Base-by-base conservation (phyloP, 2,888 invertebrate species). In the Himalopsyche anomala region DNA sequence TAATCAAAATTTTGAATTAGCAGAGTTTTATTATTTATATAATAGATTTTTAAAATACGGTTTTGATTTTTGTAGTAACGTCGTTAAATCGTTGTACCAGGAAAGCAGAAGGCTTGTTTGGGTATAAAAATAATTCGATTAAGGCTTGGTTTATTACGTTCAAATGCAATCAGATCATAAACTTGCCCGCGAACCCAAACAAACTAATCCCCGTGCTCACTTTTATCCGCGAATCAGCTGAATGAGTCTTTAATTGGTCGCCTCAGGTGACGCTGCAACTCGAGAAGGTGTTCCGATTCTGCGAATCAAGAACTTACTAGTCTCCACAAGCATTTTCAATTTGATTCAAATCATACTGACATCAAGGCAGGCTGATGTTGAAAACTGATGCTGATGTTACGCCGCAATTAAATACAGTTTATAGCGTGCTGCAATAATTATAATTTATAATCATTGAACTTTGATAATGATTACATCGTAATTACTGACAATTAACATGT, bases 231-330 rank as follows among this genome's bases (percentile, higher is more conserved):
- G 74, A 74, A 74, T 74, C 74, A 36, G 28, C 8, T 74, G 74
- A 74, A 74, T 74, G 74, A 36, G 74, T 74, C 74, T 74, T 74
- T 74, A 74, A 74, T 74, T 74, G 74, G 74, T 74, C 36, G 74
- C 74, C 74, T 36, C 12, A 36, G 74, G 74, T 74, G 74, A 74
- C 74, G 19, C 74, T 36, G 38, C 74, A 36, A 36, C 15, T 12
- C 36, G 15, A 36, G 74, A 36, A 74, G 74, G 74, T 74, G 36
- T 74, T 74, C 11, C 38, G 38, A 74, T 74, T 74, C 74, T 74
- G 38, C 15, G 74, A 74, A 74, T 74, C 12, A 38, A 74, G 74
- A 36, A 15, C 62, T 62, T 28, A 28, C 28, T 28, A n/a, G n/a
- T n/a, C 74, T 28, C 62, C 11, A 19, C 28, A 38, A 36, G 11